Base-by-base conservation (phyloP, 2,113 vertebrate genomes). In the Ellobius talpinus region DNA sequence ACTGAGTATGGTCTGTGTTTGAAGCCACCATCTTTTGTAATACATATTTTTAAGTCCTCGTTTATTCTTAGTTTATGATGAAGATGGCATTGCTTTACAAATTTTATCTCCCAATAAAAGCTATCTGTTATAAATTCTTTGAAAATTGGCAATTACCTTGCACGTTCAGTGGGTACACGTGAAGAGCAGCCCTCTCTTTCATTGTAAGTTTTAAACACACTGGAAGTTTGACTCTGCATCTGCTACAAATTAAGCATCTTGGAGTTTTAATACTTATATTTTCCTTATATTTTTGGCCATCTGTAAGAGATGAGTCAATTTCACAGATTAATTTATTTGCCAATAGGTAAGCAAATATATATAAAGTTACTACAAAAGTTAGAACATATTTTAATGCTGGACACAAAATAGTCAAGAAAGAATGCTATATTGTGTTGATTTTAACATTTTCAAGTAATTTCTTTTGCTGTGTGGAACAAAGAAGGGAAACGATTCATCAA, bases 401-500 rank as follows among this genome's bases (percentile, higher is more conserved):
- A 77, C 94, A 78, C 70, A 97, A 97, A 95, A 96, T 47, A 96
- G 52, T 86, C 96, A 39, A 96, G 87, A 98, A 87, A 94, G 1
- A 89, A 78, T 61, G 88, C 78, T 84, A 87, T 93, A 96, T 97
- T 98, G 92, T 96, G 93, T 96, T 93, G 95, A 77, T 5, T 96
- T 93, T 97, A 97, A 89, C 92, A 96, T 94, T 96, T 94, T 87
- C 3, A n/a, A 87, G 79, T 97, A 63, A 93, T 73, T 85, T 95
- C 84, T 98, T 97, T 98, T 97, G 89, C 42, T 95, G 89, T 86
- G 52, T 87, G 77, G 21, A 87, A 24, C 50, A 82, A 95, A 94
- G 93, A 95, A 90, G 76, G 89, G 96, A 97, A 97, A 70, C 96
- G 29, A 86, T 96, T 98, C 97, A 98, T 66, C 52, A 96, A 97